These are phyloP conservation scores for Puffinus mauretanicus DNA, from an alignment of 2,113 vertebrate genomes.

Conservation along the genomic window DNA sequence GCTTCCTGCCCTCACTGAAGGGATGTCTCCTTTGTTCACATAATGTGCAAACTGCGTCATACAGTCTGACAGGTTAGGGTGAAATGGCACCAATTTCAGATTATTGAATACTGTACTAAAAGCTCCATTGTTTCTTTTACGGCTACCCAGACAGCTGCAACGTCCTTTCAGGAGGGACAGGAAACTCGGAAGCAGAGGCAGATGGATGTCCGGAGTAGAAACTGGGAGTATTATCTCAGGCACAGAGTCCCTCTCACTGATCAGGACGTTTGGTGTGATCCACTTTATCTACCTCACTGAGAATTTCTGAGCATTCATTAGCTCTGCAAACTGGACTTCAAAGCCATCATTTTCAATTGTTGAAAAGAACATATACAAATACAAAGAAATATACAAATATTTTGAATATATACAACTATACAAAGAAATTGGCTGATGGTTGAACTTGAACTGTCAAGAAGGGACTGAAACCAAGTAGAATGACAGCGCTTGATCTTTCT, in stretches of 20 bases:
- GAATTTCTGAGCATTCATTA: background rate
- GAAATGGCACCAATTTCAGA: constrained; percentile 26
- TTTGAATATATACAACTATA: background rate
- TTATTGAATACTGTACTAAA: background rate
- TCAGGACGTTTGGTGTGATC: background rate
- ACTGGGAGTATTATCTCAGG: background rate
- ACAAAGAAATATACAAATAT: background rate
- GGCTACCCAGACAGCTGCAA: background rate
- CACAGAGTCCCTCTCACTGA: background rate
- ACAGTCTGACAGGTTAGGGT: background rate
- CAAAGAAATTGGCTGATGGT: background rate
- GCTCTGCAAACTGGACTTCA: background rate
- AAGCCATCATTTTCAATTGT: background rate
- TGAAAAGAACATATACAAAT: background rate
- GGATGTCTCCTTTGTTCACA: constrained; percentile 5
- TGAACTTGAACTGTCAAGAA: background rate
- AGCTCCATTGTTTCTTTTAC: background rate
- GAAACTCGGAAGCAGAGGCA: background rate
- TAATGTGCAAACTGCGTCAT: constrained; percentile 20
- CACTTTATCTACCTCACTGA: background rate
- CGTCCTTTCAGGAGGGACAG: background rate
- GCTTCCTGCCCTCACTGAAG: background rate
- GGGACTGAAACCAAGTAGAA: background rate
- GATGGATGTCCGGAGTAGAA: background rate
- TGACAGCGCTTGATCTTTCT: background rate